These are phyloP conservation scores for Danaus plexippus DNA, from an alignment of 1,140 invertebrate species.

Conservation along the genomic window DNA sequence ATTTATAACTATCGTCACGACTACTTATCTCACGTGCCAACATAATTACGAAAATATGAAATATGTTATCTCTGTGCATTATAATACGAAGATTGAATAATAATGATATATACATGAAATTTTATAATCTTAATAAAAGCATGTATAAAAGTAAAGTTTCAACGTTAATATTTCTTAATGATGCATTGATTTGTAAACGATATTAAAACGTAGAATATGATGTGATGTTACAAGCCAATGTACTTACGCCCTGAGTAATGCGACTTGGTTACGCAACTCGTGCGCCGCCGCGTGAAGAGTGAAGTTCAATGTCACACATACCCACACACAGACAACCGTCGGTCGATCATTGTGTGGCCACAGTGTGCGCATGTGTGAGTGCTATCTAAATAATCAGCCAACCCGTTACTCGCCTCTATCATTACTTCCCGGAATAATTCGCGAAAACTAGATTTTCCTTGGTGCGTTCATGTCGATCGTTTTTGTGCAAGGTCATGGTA, in stretches of 20 bases:
- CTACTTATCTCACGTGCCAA: no score
- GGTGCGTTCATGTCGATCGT: slow-evolving; percentile 42
- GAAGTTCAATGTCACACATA: slow-evolving; percentile 69
- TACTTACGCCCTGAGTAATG: slow-evolving; percentile 15
- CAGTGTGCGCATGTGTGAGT: slow-evolving; percentile 26
- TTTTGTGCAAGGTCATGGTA: slow-evolving; percentile 61
- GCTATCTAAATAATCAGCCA: slow-evolving; percentile 58
- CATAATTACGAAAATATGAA: no score
- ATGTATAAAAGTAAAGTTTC: no score
- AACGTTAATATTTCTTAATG: no score
- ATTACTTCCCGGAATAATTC: slow-evolving; percentile 65
- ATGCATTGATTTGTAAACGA: no score
- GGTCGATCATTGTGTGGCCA: slow-evolving; percentile 8
- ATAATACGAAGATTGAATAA: no score
- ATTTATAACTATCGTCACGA: no score
- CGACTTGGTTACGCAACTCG: slow-evolving; percentile 54
- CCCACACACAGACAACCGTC: slow-evolving; percentile 29
- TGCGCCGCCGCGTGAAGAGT: slow-evolving; percentile 64
- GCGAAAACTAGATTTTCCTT: slow-evolving; percentile 58
- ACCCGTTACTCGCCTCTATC: slow-evolving; percentile 66
- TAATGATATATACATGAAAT: no score
- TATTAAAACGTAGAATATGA: slow-evolving; percentile 4
- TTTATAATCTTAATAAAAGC: no score
- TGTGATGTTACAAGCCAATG: slow-evolving; percentile 12
- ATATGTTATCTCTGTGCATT: no score